Evolutionary conservation across 2,888 invertebrate genomes (phyloP).

Genomic region (Margaritifera margaritifera): DNA sequence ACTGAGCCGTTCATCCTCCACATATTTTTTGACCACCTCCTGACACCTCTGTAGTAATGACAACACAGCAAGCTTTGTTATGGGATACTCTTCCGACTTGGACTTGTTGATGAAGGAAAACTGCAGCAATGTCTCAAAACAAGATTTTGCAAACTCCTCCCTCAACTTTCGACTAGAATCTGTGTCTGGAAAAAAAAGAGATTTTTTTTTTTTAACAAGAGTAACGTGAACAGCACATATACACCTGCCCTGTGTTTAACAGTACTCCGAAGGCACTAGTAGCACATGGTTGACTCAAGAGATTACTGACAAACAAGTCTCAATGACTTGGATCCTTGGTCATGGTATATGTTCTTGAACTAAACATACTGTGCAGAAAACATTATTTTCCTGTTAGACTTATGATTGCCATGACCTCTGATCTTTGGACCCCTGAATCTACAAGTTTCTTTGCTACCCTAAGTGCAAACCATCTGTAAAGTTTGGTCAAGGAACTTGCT

Average conservation of each 20-base stretch:
- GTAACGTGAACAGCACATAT: background rate
- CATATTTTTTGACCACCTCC: slow-evolving; percentile 91
- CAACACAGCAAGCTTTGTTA: slow-evolving; percentile 83
- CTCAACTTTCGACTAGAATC: slow-evolving; percentile 85
- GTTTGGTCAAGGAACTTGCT: no score
- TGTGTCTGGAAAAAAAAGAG: slow-evolving; percentile 76
- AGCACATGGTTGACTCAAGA: no score
- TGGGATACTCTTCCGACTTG: slow-evolving; percentile 74
- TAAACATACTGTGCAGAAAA: no score
- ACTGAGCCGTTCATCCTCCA: slow-evolving; percentile 86
- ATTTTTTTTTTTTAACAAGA: background rate
- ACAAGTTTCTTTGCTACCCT: no score
- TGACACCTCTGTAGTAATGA: slow-evolving; percentile 92
- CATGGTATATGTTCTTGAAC: no score
- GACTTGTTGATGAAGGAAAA: slow-evolving; percentile 81
- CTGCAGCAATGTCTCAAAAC: slow-evolving; percentile 95
- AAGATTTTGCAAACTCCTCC: slow-evolving; percentile 96
- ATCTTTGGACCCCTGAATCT: no score
- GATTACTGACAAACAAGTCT: no score
- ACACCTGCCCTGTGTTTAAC: background rate
- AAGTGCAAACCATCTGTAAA: no score
- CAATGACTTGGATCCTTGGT: no score
- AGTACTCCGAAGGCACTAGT: no score
- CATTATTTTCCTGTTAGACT: no score
- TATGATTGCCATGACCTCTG: no score